Evolutionary conservation across 2,113 vertebrate species (phyloP).

Genomic region (Ageneiosus marmoratus): DNA sequence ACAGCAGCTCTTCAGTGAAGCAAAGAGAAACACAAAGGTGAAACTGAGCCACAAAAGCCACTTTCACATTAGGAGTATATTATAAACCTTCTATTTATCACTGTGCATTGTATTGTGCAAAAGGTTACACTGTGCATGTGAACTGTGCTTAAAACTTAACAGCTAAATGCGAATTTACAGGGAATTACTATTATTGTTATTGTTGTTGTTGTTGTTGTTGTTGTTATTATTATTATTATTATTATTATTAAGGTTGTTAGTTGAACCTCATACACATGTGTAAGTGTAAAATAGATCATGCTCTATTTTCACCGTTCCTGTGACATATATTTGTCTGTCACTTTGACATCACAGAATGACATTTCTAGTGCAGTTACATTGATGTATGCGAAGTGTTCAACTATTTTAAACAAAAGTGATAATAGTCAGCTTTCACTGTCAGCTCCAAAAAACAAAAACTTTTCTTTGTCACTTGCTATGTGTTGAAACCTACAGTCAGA

Average conservation of each 20-base stretch:
- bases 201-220: background rate
- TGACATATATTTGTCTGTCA: background rate
- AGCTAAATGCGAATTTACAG: background rate
- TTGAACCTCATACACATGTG: background rate
- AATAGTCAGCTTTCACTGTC: background rate
- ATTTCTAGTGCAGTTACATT: background rate
- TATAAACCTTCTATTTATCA: background rate
- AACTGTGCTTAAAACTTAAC: background rate
- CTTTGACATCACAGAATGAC: background rate
- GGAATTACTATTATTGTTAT: background rate
- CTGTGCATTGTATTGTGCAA: too few relatives aligned
- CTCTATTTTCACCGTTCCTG: background rate
- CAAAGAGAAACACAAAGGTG: background rate
- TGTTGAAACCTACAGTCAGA: background rate
- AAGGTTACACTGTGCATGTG: background rate
- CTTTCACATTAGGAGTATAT: background rate
- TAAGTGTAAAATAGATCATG: background rate
- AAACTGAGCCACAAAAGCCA: conserved; percentile 2
- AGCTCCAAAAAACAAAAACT: background rate
- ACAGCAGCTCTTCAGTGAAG: background rate
- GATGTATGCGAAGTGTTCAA: background rate
- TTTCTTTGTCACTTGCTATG: background rate
- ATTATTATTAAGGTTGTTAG: background rate
- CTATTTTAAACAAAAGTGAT: background rate
- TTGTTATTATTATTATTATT: background rate